These are phyloP conservation scores for Crotalus tigris DNA, from an alignment of 2,113 vertebrate genomes.

Conservation along the genomic window DNA sequence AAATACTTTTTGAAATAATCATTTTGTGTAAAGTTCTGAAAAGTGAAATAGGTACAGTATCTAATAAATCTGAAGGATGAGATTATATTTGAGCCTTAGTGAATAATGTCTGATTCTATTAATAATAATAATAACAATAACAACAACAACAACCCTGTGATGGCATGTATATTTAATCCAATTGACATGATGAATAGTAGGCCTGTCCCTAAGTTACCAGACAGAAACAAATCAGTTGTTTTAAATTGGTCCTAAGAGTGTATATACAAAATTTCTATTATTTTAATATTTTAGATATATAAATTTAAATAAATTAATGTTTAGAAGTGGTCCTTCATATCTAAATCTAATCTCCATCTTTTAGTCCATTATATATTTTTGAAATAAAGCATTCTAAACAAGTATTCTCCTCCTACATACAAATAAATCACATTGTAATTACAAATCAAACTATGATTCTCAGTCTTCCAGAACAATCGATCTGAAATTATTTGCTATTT, in stretches of 20 bases:
- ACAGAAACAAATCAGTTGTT: background rate
- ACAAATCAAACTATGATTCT: background rate
- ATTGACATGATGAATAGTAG: background rate
- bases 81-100: background rate
- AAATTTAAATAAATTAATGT: background rate
- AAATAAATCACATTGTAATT: constrained; percentile 22
- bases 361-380: background rate
- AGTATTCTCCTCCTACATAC: background rate
- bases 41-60: background rate
- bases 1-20: background rate
- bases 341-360: background rate
- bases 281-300: background rate
- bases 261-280: background rate
- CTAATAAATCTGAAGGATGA: background rate
- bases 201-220: background rate
- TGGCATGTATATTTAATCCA: background rate
- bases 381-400: background rate
- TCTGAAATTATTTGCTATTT: background rate
- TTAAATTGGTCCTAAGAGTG: background rate
- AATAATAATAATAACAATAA: no score
- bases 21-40: background rate
- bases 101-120: background rate
- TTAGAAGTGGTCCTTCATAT: background rate
- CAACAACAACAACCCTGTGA: background rate
- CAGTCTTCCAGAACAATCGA: background rate